Conservation (phyloP, 2,797 vertebrate species). For the Platyrinchus mystaceus region DNA sequence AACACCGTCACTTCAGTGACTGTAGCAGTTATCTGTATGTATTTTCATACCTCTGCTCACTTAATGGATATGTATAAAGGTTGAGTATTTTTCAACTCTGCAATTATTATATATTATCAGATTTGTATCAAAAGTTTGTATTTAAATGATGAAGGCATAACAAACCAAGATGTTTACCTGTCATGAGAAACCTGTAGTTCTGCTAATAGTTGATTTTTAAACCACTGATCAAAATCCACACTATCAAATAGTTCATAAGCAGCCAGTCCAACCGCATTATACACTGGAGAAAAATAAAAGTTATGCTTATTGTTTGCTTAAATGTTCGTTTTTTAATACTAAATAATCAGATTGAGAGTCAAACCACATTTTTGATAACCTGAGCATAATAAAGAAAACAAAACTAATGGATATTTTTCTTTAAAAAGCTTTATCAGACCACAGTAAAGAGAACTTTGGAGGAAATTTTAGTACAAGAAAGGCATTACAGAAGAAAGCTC, state of each 20-base stretch:
- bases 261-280: constrained; percentile 94
- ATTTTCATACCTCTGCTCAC: neutral
- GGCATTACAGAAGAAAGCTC: neutral
- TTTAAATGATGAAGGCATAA: neutral
- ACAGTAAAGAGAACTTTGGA: neutral
- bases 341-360: neutral
- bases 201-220: constrained; percentile 93
- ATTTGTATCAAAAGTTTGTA: neutral
- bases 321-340: neutral
- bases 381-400: neutral
- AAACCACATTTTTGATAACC: neutral
- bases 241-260: constrained; percentile 97
- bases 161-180: constrained; percentile 80
- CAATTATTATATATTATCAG: neutral
- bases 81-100: neutral
- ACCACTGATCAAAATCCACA: constrained; percentile 98
- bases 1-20: neutral
- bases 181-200: constrained; percentile 93
- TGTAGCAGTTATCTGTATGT: neutral
- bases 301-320: neutral
- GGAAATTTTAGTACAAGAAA: neutral
- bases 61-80: neutral
- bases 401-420: neutral
- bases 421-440: neutral
- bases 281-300: constrained; percentile 77